Evolutionary conservation across 2,113 vertebrate species (phyloP).

Genomic region (Sminthopsis crassicaudata): DNA sequence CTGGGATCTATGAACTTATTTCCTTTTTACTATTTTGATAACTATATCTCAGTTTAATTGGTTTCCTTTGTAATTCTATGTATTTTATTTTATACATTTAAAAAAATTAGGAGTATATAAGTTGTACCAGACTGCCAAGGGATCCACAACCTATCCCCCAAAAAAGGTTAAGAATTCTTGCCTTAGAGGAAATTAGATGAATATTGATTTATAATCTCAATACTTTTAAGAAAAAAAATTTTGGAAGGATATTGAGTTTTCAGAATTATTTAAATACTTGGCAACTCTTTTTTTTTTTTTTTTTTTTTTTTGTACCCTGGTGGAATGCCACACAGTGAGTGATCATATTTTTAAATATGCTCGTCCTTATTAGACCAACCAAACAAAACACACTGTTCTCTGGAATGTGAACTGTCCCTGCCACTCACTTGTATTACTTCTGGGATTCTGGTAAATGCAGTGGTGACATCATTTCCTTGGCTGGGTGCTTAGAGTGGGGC

Average conservation of each 20-base stretch:
- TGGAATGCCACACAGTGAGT: slow-evolving; percentile 19
- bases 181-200: neutral
- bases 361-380: slow-evolving; percentile 61
- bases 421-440: slow-evolving; percentile 41
- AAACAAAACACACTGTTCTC: slow-evolving; percentile 60
- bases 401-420: slow-evolving; percentile 38
- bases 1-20: neutral
- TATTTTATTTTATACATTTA: neutral
- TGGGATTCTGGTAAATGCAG: slow-evolving; percentile 47
- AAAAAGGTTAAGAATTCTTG: neutral
- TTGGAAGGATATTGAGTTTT: neutral
- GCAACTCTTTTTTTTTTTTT: neutral
- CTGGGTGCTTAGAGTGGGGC: neutral
- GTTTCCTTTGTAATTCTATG: neutral
- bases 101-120: neutral
- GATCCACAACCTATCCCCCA: neutral
- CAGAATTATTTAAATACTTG: slow-evolving; percentile 8
- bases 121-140: neutral
- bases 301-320: slow-evolving; percentile 16
- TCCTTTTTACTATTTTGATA: neutral
- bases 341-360: slow-evolving; percentile 47
- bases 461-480: slow-evolving; percentile 65
- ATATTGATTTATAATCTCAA: neutral
- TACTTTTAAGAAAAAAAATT: neutral
- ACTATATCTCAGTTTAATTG: neutral